Percentiles rank a stretch among this genome's conserved stretches.
phyloP scores from a whole-genome alignment of 2,113 vertebrate species.

The Copsychus sechellarum region DNA sequence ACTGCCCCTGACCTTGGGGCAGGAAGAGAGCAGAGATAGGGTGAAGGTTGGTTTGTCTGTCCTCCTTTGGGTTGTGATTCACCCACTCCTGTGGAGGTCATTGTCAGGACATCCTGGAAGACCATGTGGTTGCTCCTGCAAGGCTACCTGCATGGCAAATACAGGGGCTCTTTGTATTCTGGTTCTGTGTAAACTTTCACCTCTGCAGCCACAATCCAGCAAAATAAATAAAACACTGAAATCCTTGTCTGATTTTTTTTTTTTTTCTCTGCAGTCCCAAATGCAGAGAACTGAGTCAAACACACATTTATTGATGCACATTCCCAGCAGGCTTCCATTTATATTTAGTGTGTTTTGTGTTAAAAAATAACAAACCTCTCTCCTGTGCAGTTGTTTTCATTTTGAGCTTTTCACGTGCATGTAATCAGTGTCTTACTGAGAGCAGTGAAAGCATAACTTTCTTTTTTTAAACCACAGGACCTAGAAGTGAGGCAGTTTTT shows the following conservation, averaged over 20 bases:
- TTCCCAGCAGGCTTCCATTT: conserved; percentile 59
- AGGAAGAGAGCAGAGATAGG: neutral
- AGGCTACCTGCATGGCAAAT: conserved; percentile 10
- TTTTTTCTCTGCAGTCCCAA: neutral
- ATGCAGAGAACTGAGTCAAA: conserved; percentile 6
- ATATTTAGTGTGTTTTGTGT: conserved; percentile 22
- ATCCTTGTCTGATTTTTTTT: conserved; percentile 23
- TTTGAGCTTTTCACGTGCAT: conserved; percentile 53
- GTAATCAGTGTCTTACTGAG: conserved; percentile 43
- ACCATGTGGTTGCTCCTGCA: neutral
- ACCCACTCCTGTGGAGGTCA: conserved; percentile 21
- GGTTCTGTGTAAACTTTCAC: conserved; percentile 26
- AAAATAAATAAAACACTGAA: conserved; percentile 45
- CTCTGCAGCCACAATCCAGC: neutral
- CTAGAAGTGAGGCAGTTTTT: conserved; percentile 4
- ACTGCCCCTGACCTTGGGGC: conserved; percentile 3
- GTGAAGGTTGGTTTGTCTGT: conserved; percentile 26
- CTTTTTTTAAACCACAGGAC: neutral
- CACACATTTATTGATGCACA: conserved; percentile 30
- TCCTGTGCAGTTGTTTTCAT: conserved; percentile 51
- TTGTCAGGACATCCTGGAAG: neutral
- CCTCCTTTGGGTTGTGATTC: neutral
- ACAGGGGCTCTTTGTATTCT: conserved; percentile 35
- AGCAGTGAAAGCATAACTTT: neutral
- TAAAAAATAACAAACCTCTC: neutral